Base-by-base conservation (phyloP, 92 coral and sea anemone species). In the Siderastrea radians region DNA sequence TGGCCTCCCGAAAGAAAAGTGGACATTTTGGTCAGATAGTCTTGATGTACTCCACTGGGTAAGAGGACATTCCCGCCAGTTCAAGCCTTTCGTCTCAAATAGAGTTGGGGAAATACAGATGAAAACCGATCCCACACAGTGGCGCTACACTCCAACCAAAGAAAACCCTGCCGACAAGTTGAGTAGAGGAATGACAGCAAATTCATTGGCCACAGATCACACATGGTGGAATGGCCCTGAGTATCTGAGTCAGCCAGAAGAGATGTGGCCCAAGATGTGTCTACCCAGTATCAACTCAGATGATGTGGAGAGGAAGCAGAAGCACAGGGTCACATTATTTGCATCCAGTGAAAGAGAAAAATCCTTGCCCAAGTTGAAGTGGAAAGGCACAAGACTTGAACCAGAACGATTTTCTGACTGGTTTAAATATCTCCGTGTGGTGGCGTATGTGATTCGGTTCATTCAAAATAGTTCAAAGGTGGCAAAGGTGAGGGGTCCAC, bases 41-140 rank as follows among this genome's bases (percentile, higher is more conserved):
- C n/a, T n/a, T n/a, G n/a, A n/a, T n/a, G 92, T 88, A 16, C 88
- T 88, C 17, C 59, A 59, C 49, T 89, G 85, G 80, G 51, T 84
- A 3, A 68, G 89, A 16, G 89, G 93, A 14, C 57, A 68, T 45
- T 74, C 72, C 4, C 71, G 83, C 38, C 83, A 90, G 46, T 90
- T 86, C 58, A 87, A 79, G 1, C 91, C 94, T 15, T 86, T 90
- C 47, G 91, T 90, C 10, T 82, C 84, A 10, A 90, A 90, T 58
- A 72, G 91, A 60, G 81, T 90, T 19, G 79, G 79, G 47, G 78
- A 79, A 52, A 86, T n/a, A n/a, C 86, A 86, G 45, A 17, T 64
- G 7, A 79, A 74, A 54, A 86, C 80, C 6, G 79, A 86, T 16
- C 94, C 91, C 16, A 73, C 77, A 54, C 94, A 90, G 84, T 74